phyloP scores from a whole-genome alignment of 2,888 invertebrate species.

The Perizoma affinitatum region DNA sequence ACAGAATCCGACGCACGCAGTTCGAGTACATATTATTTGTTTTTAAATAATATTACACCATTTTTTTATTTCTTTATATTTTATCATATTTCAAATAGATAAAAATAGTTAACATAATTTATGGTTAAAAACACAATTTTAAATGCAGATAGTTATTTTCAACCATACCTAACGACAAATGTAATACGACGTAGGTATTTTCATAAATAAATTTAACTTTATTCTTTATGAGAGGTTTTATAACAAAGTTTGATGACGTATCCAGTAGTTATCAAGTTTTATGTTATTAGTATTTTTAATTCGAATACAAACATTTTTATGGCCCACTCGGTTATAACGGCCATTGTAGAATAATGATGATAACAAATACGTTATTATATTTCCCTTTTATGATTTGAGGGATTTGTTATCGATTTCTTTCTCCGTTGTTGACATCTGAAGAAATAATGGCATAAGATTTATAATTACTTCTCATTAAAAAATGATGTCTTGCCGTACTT shows the following conservation, averaged over 20 bases:
- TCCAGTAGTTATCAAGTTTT: constrained; percentile 42
- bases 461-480: no score
- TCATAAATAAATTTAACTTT: constrained; percentile 31
- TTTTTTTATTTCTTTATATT: no score
- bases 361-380: constrained; percentile 37
- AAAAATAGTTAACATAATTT: no score
- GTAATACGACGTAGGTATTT: constrained; percentile 7
- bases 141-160: no score
- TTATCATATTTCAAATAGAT: no score
- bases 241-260: constrained; percentile 42
- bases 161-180: no score
- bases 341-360: constrained; percentile 41
- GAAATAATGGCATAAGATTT: no score
- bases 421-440: constrained; percentile 12
- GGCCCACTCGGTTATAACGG: constrained; percentile 35
- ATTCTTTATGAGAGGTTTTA: constrained; percentile 44
- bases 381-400: constrained; percentile 36
- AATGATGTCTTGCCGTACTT: no score
- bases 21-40: constrained; percentile 52
- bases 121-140: no score
- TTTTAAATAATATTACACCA: no score
- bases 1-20: constrained; percentile 42
- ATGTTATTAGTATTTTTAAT: constrained; percentile 47
- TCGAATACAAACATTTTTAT: constrained; percentile 44
- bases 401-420: constrained; percentile 27